phyloP scores from a whole-genome alignment of 2,888 invertebrate species.

The Ornithoptera priamus region DNA sequence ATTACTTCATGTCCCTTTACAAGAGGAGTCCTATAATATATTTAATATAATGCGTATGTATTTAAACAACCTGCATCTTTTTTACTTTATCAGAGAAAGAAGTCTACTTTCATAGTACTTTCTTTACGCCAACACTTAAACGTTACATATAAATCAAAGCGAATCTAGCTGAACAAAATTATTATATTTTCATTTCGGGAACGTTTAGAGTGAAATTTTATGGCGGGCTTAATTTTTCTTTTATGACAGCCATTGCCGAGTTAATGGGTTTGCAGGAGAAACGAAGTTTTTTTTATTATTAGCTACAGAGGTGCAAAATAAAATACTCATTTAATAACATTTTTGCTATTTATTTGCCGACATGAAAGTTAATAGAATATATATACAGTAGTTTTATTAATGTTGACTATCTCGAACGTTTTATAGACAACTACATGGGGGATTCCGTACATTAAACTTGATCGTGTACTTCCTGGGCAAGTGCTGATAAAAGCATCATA shows the following conservation, averaged over 20 bases:
- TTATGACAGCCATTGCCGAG: slow-evolving; percentile 37
- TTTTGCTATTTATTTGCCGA: slow-evolving; percentile 23
- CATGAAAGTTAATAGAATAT: slow-evolving; percentile 21
- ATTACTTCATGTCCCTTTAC: no score
- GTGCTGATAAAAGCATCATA: no score
- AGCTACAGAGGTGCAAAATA: slow-evolving; percentile 28
- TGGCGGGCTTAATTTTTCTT: slow-evolving; percentile 43
- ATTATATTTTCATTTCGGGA: slow-evolving; percentile 41
- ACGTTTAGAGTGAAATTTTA: slow-evolving; percentile 39
- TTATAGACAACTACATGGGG: no score
- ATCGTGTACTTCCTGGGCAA: no score
- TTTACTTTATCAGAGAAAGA: not conserved
- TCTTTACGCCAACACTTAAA: slow-evolving; percentile 34
- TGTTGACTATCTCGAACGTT: no score
- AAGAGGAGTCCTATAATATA: no score
- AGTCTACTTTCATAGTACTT: not conserved
- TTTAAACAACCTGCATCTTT: not conserved
- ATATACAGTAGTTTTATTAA: not conserved
- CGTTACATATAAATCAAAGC: slow-evolving; percentile 38
- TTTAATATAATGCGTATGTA: not conserved
- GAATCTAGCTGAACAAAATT: slow-evolving; percentile 33
- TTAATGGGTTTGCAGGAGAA: slow-evolving; percentile 34
- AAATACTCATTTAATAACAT: slow-evolving; percentile 23
- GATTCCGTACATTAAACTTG: no score
- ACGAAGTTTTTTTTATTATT: slow-evolving; percentile 34